phyloP scores from a whole-genome alignment of 2,797 vertebrate species.

The Tapirus indicus region DNA sequence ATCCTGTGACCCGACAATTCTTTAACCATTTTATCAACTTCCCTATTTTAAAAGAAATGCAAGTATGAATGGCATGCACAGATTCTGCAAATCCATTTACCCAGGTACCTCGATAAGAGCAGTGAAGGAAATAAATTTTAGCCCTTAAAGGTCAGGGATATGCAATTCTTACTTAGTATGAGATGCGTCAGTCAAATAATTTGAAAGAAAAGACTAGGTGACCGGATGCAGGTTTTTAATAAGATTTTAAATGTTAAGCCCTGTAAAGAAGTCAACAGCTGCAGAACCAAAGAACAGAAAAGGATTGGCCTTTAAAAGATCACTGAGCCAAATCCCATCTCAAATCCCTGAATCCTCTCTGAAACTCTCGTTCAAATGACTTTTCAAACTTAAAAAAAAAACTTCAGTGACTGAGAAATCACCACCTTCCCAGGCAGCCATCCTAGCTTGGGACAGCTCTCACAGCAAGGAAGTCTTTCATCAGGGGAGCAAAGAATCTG shows the following conservation, averaged over 20 bases:
- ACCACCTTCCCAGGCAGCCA: neutral
- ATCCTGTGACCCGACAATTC: neutral
- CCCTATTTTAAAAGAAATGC: constrained; percentile 44
- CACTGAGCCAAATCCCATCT: constrained; percentile 49
- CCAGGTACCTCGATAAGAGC: constrained; percentile 26
- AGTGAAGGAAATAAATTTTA: constrained; percentile 61
- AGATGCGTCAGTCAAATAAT: constrained; percentile 55
- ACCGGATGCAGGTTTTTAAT: neutral
- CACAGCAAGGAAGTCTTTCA: neutral
- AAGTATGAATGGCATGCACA: neutral
- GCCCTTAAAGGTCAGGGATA: constrained; percentile 54
- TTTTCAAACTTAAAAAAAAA: constrained; percentile 21
- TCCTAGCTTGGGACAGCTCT: neutral
- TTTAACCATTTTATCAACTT: constrained; percentile 54
- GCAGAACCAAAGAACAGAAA: constrained; percentile 33
- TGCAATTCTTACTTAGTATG: constrained; percentile 36
- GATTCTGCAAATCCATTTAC: constrained; percentile 58
- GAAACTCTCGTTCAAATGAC: constrained; percentile 40
- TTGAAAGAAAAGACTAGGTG: constrained; percentile 55
- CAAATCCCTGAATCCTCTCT: constrained; percentile 54
- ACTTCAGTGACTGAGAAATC: neutral
- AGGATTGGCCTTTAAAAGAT: constrained; percentile 69
- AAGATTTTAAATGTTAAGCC: constrained; percentile 71
- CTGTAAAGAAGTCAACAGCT: constrained; percentile 47
- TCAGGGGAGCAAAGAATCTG: neutral